phyloP scores from a whole-genome alignment of 1,140 invertebrate species.

The Limonius californicus region DNA sequence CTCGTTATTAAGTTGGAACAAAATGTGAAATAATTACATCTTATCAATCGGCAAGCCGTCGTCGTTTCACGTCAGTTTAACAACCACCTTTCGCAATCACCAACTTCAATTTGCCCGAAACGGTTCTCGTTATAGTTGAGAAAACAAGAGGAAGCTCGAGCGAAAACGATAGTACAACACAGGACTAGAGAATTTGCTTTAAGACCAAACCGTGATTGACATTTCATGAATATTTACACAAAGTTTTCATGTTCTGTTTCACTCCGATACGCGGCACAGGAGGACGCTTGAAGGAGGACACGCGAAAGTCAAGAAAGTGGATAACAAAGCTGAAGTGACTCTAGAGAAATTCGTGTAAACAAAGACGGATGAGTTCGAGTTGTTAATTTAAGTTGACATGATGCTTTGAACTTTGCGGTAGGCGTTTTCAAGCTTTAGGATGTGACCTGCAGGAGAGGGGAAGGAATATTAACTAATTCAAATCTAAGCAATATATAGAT shows the following conservation, averaged over 20 bases:
- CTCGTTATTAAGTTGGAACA: too few species aligned
- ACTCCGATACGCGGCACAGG: background rate
- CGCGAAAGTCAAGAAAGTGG: background rate
- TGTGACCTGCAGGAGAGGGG: background rate
- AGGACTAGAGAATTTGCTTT: background rate
- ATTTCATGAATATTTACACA: slow-evolving; percentile 1
- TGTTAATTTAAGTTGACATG: slow-evolving; percentile 5
- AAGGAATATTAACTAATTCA: too few species aligned
- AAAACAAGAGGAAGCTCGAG: too few species aligned
- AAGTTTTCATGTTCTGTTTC: background rate
- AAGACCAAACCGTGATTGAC: background rate
- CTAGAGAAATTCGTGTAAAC: slow-evolving; percentile 11
- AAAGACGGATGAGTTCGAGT: slow-evolving; percentile 11
- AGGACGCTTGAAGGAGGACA: background rate
- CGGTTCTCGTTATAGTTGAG: too few species aligned
- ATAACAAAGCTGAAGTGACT: slow-evolving; percentile 7
- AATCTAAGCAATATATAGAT: too few species aligned
- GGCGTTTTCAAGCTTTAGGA: background rate
- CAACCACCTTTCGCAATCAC: too few species aligned
- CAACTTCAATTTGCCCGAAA: too few species aligned
- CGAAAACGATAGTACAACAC: background rate
- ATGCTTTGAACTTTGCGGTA: slow-evolving; percentile 1
- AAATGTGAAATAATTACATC: too few species aligned
- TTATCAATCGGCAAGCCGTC: too few species aligned
- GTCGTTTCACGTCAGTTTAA: too few species aligned